phyloP scores from a whole-genome alignment of 2,888 invertebrate genomes.

The Polydesmus complanatus region DNA sequence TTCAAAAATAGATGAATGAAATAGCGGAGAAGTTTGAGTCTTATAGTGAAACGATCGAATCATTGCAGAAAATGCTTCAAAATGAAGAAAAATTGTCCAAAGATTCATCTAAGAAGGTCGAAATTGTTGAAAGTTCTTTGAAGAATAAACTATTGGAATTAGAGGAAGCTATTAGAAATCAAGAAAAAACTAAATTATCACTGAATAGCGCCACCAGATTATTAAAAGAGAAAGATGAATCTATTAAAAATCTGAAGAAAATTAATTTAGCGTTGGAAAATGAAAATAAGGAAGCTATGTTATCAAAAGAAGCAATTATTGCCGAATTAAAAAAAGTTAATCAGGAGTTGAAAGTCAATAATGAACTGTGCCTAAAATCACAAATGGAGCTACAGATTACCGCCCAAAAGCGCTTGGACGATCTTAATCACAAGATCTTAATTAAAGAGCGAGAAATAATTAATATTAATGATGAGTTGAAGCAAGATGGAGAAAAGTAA shows the following conservation, averaged over 20 bases:
- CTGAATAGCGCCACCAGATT: neutral
- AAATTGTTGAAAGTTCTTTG: neutral
- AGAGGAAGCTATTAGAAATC: neutral
- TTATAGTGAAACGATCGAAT: conserved; percentile 9
- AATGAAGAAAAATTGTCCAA: conserved; percentile 1
- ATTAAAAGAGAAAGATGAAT: neutral
- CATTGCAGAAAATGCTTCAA: conserved; percentile 1
- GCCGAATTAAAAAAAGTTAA: neutral
- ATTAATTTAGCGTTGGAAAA: neutral
- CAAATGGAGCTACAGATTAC: neutral
- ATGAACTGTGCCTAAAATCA: neutral
- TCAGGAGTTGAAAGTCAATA: neutral
- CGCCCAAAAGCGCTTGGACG: neutral
- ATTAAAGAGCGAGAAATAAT: no score
- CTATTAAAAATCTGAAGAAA: conserved; percentile 1
- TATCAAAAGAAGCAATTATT: neutral
- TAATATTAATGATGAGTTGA: no score
- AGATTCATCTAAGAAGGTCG: neutral
- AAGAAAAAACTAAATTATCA: neutral
- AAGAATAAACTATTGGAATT: neutral
- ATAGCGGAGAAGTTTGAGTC: conserved; percentile 10
- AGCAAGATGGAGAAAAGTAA: neutral
- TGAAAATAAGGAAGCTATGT: neutral
- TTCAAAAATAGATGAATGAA: conserved; percentile 5
- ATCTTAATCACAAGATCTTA: neutral